phyloP scores from a whole-genome alignment of 2,797 vertebrate genomes.

The Rhodeus uyekii region DNA sequence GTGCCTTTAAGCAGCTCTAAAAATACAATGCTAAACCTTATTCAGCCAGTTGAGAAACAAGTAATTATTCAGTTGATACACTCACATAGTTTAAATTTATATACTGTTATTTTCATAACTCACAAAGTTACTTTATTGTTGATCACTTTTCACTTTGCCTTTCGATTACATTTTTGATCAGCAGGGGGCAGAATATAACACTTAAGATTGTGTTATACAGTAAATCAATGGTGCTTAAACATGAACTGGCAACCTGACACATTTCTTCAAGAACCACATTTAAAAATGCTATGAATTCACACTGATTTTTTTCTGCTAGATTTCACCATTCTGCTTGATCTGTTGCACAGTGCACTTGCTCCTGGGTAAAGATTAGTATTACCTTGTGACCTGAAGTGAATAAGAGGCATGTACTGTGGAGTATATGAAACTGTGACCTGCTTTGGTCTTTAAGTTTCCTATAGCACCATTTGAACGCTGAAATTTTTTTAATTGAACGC shows the following conservation, averaged over 20 bases:
- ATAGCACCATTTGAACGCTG: not conserved
- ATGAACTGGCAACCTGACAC: not conserved
- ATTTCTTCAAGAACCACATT: not conserved
- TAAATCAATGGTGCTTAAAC: not conserved
- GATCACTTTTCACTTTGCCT: too few species aligned
- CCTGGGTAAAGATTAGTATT: not conserved
- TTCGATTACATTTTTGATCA: not conserved
- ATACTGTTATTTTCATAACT: not conserved
- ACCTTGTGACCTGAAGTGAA: not conserved
- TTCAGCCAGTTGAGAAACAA: too few species aligned
- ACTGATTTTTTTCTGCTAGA: not conserved
- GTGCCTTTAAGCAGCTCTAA: too few species aligned
- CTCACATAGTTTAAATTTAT: too few species aligned
- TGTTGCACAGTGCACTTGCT: not conserved
- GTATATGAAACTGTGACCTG: not conserved
- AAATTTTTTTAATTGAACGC: not conserved
- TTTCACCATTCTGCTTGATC: not conserved
- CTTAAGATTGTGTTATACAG: not conserved
- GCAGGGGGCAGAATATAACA: not conserved
- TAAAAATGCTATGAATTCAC: not conserved
- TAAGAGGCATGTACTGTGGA: not conserved
- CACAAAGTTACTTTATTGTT: not conserved
- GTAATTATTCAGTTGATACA: too few species aligned
- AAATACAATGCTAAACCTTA: too few species aligned
- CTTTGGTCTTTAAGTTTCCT: not conserved